These are phyloP conservation scores for Nomada ferruginata DNA, from an alignment of 2,888 invertebrate genomes.

Conservation along the genomic window DNA sequence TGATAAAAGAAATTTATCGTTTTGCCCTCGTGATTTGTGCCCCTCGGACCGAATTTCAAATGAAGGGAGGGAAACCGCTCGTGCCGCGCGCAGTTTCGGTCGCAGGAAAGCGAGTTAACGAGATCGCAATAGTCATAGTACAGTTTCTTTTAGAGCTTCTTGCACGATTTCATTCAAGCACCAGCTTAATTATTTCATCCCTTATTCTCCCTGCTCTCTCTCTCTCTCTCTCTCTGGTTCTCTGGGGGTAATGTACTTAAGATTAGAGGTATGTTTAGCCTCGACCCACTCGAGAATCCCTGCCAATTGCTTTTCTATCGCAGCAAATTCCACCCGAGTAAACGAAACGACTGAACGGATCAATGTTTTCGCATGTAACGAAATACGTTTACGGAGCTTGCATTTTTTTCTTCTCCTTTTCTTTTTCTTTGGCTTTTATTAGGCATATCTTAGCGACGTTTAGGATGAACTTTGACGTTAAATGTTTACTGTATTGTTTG, in stretches of 20 bases:
- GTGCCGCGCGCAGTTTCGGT: conserved; percentile 24
- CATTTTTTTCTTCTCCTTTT: not conserved
- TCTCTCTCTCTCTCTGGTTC: conserved; percentile 5
- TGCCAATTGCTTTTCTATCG: conserved; percentile 45
- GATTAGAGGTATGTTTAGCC: conserved; percentile 67
- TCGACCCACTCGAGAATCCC: conserved; percentile 67
- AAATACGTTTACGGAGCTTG: not conserved
- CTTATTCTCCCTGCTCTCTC: not conserved
- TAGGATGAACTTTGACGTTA: conserved; percentile 3
- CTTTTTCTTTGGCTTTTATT: no score
- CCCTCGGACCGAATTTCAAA: not conserved
- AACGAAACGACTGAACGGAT: conserved; percentile 46
- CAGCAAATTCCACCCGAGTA: conserved; percentile 32
- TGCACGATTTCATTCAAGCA: conserved; percentile 9
- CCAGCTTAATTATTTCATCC: not conserved
- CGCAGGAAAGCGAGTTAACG: conserved; percentile 40
- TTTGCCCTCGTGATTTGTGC: not conserved
- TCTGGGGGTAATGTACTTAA: conserved; percentile 39
- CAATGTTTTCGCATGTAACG: conserved; percentile 9
- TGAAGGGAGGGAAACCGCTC: conserved; percentile 5
- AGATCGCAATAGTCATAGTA: conserved; percentile 33
- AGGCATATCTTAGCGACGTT: not conserved
- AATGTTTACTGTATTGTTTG: not conserved
- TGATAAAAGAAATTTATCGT: not conserved
- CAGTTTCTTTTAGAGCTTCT: not conserved